Evolutionary conservation across 2,888 invertebrate species (phyloP), one percentile per base, ranked within the genome.

Genomic region (Subacronicta megacephala): DNA sequence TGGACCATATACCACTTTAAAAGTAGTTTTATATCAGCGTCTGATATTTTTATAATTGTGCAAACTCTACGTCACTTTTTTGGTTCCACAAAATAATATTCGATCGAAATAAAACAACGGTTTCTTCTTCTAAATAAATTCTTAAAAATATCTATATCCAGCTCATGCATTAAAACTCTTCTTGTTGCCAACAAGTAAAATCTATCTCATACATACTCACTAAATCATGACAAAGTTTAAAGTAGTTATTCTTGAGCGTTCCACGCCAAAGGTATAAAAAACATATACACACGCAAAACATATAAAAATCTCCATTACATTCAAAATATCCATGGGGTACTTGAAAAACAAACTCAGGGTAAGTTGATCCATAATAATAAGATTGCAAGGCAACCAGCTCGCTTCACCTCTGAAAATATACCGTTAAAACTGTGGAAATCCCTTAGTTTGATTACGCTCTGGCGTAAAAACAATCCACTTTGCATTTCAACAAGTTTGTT

Each of bases 401-500:
- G 53, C 69, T 77, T 73, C 78, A 85, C 81, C 82, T 83, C 78
- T 80, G 72, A 73, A 80, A 85, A 81, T 84, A 81, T 83, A 77
- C 76, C 45, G 59, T 42, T 64, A 67, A 77, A 78, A 66, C 60
- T 60, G 69, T 60, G 68, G 68, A 57, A 73, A 81, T 84, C 77
- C 67, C 76, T 78, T 81, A 87, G 83, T 89, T 89, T 88, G 86
- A 89, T 89, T 88, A 88, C 79, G 75, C 70, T 65, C 73, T 57
- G 65, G 77, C 78, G 86, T 84, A 87, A 91, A 91, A 91, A 90
- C 90, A 90, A 88, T 84, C 87, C 80, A 73, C 78, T 80, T 81
- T 69, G 80, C 78, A 83, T 85, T 78, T 81, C 80, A 70, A 72
- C 74, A 81, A 88, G 81, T 86, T 86, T 67, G 65, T 77, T 63